Base-by-base conservation (phyloP, 1,140 invertebrate species). In the Papilio glaucus region DNA sequence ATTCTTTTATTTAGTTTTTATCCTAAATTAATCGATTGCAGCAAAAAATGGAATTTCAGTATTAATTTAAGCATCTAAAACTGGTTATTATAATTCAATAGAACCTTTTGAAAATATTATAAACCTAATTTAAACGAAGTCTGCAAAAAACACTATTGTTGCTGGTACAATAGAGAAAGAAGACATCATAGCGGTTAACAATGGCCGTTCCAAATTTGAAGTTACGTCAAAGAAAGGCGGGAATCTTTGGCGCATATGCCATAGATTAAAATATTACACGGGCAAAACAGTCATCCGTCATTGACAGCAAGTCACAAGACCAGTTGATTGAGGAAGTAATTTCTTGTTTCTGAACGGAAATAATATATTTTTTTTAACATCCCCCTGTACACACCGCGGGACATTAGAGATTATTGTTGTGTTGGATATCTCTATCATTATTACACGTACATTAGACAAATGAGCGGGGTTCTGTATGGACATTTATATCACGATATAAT, bases 261-360 rank as follows among this genome's bases (percentile, higher is more conserved):
- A 87, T 80, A 88, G 89, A 92, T 90, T 90, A 90, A 89, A 84
- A 85, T 82, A 86, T 90, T 87, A 87, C 74, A 84, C 49, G 75
- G 74, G 77, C 78, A 68, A 80, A 82, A 72, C 73, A 81, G 84
- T 87, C 87, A 91, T 93, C 91, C 89, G 89, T 93, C 89, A 91
- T 85, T 87, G 81, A 78, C 60, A 69, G 72, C 74, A 67, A 75
- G 71, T 75, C 80, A 75, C 74, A 77, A 78, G 76, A 57, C 45
- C 53, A 80, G 80, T 88, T 93, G 91, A 93, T 91, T 93, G 89
- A 93, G 91, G 91, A 93, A 93, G 91, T 89, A 80, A 91, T 93
- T 91, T 90, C 85, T 88, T 76, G 71, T 85, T 79, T 86, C 76
- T 78, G 76, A 91, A 86, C 89, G 91, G 89, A 93, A 90, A 90